phyloP scores from a whole-genome alignment of 2,113 vertebrate species.

The Odocoileus hemionus region DNA sequence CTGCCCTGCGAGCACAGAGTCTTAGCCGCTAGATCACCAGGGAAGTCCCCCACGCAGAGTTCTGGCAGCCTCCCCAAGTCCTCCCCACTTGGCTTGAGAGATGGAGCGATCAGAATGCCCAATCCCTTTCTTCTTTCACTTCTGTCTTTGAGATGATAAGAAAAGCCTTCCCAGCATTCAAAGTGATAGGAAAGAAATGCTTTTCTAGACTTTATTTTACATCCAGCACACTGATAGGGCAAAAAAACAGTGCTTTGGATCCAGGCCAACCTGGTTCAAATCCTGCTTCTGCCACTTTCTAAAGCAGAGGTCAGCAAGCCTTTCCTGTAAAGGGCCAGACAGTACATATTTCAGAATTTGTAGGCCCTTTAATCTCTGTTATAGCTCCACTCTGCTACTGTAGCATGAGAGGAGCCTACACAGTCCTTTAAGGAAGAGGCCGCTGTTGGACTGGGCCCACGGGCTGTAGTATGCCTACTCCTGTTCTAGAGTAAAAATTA shows the following conservation, averaged over 20 bases:
- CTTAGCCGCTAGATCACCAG: background rate
- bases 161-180: background rate
- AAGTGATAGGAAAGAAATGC: background rate
- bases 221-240: background rate
- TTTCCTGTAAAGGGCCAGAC: background rate
- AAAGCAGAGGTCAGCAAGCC: background rate
- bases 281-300: background rate
- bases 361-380: background rate
- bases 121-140: background rate
- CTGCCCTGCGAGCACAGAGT: background rate
- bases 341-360: background rate
- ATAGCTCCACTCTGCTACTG: background rate
- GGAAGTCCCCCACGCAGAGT: background rate
- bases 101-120: background rate
- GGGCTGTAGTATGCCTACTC: background rate
- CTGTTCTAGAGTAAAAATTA: background rate
- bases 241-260: background rate
- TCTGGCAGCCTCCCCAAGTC: background rate
- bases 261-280: background rate
- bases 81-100: background rate
- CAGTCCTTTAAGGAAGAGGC: background rate
- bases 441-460: background rate
- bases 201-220: background rate
- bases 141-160: background rate
- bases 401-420: background rate